phyloP scores from a whole-genome alignment of 2,113 vertebrate genomes.

The Callipepla squamata region DNA sequence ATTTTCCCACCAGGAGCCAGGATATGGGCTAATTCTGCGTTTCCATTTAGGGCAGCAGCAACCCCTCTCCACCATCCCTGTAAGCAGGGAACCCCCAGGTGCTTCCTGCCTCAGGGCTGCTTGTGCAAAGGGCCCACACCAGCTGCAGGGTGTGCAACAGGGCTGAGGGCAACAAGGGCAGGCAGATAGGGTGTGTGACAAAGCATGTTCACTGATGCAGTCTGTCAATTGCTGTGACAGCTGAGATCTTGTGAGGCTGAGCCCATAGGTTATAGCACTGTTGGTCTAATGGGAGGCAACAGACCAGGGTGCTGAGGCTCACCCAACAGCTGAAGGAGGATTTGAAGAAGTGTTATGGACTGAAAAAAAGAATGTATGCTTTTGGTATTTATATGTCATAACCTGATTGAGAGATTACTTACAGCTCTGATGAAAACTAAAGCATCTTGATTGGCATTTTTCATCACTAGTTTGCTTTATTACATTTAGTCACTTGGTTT shows the following conservation, averaged over 20 bases:
- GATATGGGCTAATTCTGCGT: conserved; percentile 20
- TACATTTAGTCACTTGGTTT: background rate
- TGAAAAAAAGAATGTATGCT: background rate
- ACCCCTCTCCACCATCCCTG: conserved; percentile 22
- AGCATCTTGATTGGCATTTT: background rate
- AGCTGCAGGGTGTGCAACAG: background rate
- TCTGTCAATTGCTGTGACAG: background rate
- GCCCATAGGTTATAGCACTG: background rate
- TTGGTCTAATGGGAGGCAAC: background rate
- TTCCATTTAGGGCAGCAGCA: conserved; percentile 32
- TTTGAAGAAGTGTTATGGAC: background rate
- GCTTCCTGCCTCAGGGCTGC: conserved; percentile 39
- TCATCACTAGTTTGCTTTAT: background rate
- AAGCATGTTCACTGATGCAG: background rate
- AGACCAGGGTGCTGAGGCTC: background rate
- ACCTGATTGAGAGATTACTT: background rate
- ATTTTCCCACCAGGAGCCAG: conserved; percentile 48
- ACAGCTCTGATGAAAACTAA: background rate
- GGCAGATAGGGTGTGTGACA: background rate
- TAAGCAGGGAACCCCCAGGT: conserved; percentile 53
- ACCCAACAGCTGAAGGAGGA: background rate
- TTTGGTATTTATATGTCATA: background rate
- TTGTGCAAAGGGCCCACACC: rapidly evolving
- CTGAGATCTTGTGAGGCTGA: background rate
- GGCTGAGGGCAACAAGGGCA: background rate